Evolutionary conservation across 1,140 invertebrate species (phyloP), one percentile per base, ranked within the genome.

Genomic region (Zaprionus taronus): DNA sequence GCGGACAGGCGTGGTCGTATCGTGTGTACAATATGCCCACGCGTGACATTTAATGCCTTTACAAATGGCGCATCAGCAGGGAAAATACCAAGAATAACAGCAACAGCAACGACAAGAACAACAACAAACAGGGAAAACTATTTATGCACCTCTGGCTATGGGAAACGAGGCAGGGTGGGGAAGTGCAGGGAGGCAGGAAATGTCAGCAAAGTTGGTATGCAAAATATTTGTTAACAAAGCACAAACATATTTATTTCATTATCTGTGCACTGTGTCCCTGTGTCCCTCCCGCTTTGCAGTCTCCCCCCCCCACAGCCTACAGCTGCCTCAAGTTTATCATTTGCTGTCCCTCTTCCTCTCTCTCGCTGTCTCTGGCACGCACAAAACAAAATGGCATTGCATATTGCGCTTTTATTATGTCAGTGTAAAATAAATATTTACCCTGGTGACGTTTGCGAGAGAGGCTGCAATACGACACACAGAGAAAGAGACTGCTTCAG

Each of bases 161-260:
- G 22, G 47, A 22, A 6, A 12, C 5, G 7, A 12, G 15, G 17
- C 4, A 1, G 15, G 63, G n/a, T 12, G 12, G 15, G 24, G n/a
- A 1, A n/a, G 11, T 17, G 24, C 7, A 31, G 38, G n/a, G 17
- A 26, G 58, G 36, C 22, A 38, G n/a, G 17, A 17, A 15, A 24
- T 47, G 53, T 31, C 64, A 66, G 64, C 34, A 24, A 51, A 41
- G 63, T 65, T 55, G 36, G 26, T 58, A 56, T 31, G 65, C 24
- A 58, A 67, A 57, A 67, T 58, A 67, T 67, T 67, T 58, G 55
- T 34, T 67, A 57, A 67, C 64, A 67, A 67, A 67, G 55, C 55
- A 57, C 64, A 67, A 66, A 67, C 64, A 67, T 44, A 67, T 67
- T 57, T 36, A 67, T 67, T 67, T 67, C 34, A 67, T 67, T 67